Percentiles rank a stretch among this genome's conserved stretches.
These are phyloP conservation scores for Pogonocichla stellata DNA, from an alignment of 2,113 vertebrate genomes.

Conservation along the genomic window DNA sequence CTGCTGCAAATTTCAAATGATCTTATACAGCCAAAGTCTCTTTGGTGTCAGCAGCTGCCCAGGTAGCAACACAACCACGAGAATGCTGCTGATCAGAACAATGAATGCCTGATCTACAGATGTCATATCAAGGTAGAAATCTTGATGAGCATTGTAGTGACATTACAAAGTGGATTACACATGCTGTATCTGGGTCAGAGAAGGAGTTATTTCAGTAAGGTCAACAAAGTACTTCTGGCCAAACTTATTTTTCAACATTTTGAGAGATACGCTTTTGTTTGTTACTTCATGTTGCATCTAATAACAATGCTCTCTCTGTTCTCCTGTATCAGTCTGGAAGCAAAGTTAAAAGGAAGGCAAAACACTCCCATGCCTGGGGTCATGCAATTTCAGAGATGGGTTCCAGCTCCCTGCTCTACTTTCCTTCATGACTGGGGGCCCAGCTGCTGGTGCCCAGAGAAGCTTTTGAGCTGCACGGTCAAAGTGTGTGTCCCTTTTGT, in stretches of 20 bases:
- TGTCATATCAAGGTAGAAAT: slow-evolving; percentile 69
- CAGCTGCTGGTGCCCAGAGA: background rate
- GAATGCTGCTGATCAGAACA: slow-evolving; percentile 70
- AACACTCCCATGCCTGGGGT: background rate
- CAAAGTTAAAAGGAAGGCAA: slow-evolving; percentile 8
- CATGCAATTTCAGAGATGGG: background rate
- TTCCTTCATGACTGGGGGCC: background rate
- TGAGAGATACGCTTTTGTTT: slow-evolving; percentile 36
- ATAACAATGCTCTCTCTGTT: background rate
- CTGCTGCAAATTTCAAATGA: slow-evolving; percentile 73
- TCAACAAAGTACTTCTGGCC: slow-evolving; percentile 58
- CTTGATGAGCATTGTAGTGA: slow-evolving; percentile 70
- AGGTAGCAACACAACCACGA: slow-evolving; percentile 62
- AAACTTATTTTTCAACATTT: slow-evolving; percentile 63
- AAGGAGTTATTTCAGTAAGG: slow-evolving; percentile 67
- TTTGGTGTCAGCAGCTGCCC: slow-evolving; percentile 68
- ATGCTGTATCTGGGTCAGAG: slow-evolving; percentile 74
- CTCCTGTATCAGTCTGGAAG: background rate
- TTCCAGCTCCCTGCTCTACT: background rate
- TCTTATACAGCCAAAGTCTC: slow-evolving; percentile 68
- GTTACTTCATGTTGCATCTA: slow-evolving; percentile 16
- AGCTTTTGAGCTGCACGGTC: background rate
- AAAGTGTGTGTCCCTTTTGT: background rate
- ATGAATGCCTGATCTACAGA: slow-evolving; percentile 65
- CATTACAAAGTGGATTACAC: slow-evolving; percentile 72